Base-by-base conservation (phyloP, 2,113 vertebrate genomes). In the Pseudolaguvia tuberculata region DNA sequence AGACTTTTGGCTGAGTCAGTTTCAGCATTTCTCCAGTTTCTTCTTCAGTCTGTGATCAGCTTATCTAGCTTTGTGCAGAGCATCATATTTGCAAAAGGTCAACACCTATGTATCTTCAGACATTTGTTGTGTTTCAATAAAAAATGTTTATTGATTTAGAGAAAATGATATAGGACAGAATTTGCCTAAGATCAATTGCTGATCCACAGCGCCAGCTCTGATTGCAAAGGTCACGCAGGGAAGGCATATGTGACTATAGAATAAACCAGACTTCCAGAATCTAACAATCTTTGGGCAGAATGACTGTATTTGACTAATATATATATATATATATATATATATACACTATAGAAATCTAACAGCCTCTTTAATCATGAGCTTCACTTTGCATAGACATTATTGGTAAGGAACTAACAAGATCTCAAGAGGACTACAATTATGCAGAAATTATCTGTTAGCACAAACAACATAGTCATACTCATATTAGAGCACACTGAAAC, bases 211-310 rank as follows among this genome's bases (percentile, higher is more conserved):
- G 76, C 81, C 78, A 79, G 68, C 76, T 52, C 29, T 71, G 63
- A 80, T 74, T 65, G 75, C 77, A 67, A 27, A 23, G 79, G 82
- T 80, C 66, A 80, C 35, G 55, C 50, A 20, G 29, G 57, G n/a
- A 51, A 57, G 42, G 70, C 48, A 84, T 80, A 83, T 84, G 83
- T 87, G 84, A 83, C 83, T 86, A 72, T 77, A 67, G 80, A 68
- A 57, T 56, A 70, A 72, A 75, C 76, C 51, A 50, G n/a, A 55
- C 70, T 71, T 55, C 23, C 47, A 69, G 70, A 55, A 58, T 55
- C 61, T 80, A 76, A 73, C 70, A 55, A 39, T 78, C 50, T 58
- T 53, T 45, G 31, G 31, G 51, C 53, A 29, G 31, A 71, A 23
- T 51, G 70, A 51, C 73, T 14, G 25, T 8, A 75, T 69, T n/a